Evolutionary conservation across 2,888 invertebrate species (phyloP).

Genomic region (Drosophila hawaiiensis): DNA sequence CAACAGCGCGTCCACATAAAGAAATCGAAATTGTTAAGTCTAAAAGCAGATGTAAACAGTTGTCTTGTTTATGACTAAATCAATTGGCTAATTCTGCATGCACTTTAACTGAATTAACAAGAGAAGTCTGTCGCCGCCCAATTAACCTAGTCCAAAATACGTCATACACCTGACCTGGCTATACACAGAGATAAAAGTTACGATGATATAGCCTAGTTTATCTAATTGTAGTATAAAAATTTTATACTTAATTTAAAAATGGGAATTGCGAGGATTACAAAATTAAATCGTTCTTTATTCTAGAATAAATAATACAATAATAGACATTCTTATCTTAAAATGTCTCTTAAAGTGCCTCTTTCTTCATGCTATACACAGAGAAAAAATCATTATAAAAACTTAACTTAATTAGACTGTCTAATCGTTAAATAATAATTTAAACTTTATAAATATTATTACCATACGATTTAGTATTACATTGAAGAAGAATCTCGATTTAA

Average conservation of each 20-base stretch:
- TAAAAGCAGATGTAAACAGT: slow-evolving; percentile 2
- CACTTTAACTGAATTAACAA: slow-evolving; percentile 36
- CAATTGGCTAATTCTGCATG: slow-evolving; percentile 25
- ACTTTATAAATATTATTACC: neutral
- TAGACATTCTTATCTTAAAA: neutral
- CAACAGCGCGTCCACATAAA: slow-evolving; percentile 50
- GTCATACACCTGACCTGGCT: neutral
- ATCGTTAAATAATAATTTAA: neutral
- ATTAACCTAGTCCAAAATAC: slow-evolving; percentile 2
- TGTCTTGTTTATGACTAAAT: slow-evolving; percentile 22
- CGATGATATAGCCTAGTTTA: neutral
- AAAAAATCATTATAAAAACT: neutral
- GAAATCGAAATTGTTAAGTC: slow-evolving; percentile 24
- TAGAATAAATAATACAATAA: neutral
- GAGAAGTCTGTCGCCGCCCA: neutral
- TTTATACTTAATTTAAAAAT: neutral
- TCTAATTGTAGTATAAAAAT: too few relatives aligned
- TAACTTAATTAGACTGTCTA: neutral
- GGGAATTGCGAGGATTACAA: neutral
- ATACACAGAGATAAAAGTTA: neutral
- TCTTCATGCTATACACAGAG: neutral
- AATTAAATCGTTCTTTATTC: neutral
- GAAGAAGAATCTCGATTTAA: neutral
- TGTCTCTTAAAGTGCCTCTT: neutral
- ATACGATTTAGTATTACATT: neutral